Percentiles rank a stretch among this genome's conserved stretches.
Conservation (phyloP, 2,113 vertebrate genomes). For the Plestiodon gilberti region DNA sequence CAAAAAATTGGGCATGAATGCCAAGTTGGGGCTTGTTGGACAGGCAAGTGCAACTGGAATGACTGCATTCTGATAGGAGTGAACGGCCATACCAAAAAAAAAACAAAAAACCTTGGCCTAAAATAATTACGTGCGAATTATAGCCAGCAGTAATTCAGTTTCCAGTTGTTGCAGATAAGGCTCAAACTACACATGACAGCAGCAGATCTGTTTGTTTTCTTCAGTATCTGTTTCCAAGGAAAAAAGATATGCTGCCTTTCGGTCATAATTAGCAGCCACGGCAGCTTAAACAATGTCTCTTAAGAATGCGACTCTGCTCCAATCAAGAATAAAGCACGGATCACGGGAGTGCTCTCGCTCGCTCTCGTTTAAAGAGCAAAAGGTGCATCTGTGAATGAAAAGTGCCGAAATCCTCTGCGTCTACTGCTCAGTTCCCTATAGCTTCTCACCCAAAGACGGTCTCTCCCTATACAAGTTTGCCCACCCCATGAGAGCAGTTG, state of each 20-base stretch:
- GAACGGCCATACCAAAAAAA: neutral
- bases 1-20: neutral
- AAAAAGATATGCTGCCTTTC: neutral
- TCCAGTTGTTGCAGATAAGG: neutral
- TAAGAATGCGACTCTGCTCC: neutral
- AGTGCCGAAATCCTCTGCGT: neutral
- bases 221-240: neutral
- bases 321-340: neutral
- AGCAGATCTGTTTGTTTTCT: neutral
- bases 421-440: neutral
- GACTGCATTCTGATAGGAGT: neutral
- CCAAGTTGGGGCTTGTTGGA: conserved; percentile 12
- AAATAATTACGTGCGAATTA: neutral
- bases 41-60: neutral
- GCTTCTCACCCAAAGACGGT: neutral
- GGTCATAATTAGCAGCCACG: neutral
- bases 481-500: too few relatives aligned
- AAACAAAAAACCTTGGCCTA: neutral
- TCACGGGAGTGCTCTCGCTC: neutral
- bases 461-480: too few relatives aligned
- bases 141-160: neutral
- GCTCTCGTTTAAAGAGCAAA: neutral
- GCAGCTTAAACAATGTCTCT: neutral
- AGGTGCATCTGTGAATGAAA: neutral
- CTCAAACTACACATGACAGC: neutral